phyloP scores from a whole-genome alignment of 1,140 invertebrate species.

The Cherax quadricarinatus region DNA sequence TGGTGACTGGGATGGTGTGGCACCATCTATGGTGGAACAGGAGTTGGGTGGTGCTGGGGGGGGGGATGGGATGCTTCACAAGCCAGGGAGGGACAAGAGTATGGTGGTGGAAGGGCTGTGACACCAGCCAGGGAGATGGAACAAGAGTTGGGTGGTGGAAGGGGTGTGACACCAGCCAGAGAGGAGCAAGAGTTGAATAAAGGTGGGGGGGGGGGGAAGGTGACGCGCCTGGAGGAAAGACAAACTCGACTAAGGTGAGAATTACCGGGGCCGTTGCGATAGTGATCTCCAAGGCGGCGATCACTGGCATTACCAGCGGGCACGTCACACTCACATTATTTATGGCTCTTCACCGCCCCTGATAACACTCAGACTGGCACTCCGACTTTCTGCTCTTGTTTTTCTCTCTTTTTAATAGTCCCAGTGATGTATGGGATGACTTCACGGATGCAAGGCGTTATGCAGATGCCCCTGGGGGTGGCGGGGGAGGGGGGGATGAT shows the following conservation, averaged over 20 bases:
- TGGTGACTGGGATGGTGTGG: too few species aligned
- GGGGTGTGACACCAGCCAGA: too few species aligned
- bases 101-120: too few species aligned
- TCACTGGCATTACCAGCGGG: constrained; percentile 53
- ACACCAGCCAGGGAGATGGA: neutral
- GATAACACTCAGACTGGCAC: constrained; percentile 43
- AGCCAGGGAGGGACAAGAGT: too few species aligned
- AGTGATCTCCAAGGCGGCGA: constrained; percentile 49
- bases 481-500: too few species aligned
- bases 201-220: neutral
- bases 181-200: neutral
- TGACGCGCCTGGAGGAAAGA: constrained; percentile 41
- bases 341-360: constrained; percentile 44
- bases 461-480: constrained; percentile 12
- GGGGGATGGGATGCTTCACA: too few species aligned
- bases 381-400: neutral
- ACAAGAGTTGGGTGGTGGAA: neutral
- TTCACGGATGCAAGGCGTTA: constrained; percentile 31
- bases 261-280: constrained; percentile 55
- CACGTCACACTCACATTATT: constrained; percentile 65
- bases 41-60: too few species aligned
- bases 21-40: too few species aligned
- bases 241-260: constrained; percentile 60
- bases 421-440: constrained; percentile 44
- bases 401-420: constrained; percentile 13